Conservation (phyloP, 2,797 vertebrate species). For the Gymnoscopelus microlampas region DNA sequence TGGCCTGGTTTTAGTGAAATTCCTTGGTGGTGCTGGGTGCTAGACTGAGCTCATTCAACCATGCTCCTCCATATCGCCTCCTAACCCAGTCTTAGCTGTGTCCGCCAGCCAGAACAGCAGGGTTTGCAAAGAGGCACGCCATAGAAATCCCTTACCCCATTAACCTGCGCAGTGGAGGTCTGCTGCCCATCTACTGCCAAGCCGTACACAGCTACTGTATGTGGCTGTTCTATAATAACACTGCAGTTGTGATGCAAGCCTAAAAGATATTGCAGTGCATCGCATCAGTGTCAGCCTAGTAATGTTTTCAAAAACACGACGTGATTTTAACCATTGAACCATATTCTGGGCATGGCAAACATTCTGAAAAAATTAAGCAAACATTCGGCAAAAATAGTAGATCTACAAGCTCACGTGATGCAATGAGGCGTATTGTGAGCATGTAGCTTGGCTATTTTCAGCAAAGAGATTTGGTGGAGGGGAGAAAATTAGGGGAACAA, state of each 20-base stretch:
- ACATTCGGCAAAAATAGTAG: too few species aligned
- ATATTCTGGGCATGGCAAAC: too few species aligned
- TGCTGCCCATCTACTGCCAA: conserved; percentile 3
- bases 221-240: conserved; percentile 27
- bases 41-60: conserved; percentile 40
- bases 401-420: too few species aligned
- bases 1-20: conserved; percentile 34
- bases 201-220: conserved; percentile 7
- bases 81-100: conserved; percentile 24
- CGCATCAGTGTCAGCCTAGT: too few species aligned
- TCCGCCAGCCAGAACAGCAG: conserved; percentile 20
- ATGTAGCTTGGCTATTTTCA: too few species aligned
- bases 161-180: conserved; percentile 45
- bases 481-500: too few species aligned
- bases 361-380: too few species aligned
- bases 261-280: conserved; percentile 29
- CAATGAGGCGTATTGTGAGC: too few species aligned
- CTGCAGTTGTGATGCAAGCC: conserved; percentile 13
- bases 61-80: conserved; percentile 30
- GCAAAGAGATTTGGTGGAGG: too few species aligned
- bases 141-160: conserved; percentile 50
- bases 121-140: conserved; percentile 25
- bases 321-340: too few species aligned
- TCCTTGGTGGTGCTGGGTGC: background rate
- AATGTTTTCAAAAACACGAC: too few species aligned